These are phyloP conservation scores for Oligia latruncula DNA, from an alignment of 2,888 invertebrate genomes.

Conservation along the genomic window DNA sequence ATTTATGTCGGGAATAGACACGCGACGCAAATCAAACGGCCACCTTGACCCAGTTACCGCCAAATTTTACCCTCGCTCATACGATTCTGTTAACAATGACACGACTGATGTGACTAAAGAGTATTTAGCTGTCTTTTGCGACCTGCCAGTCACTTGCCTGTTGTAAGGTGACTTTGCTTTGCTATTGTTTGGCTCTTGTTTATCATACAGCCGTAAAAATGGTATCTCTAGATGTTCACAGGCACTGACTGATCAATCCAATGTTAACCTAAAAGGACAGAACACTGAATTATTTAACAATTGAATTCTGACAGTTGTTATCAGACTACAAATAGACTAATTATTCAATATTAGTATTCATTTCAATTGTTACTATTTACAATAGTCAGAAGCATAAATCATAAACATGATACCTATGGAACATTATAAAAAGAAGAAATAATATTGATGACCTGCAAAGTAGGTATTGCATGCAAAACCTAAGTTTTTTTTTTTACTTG, in stretches of 20 bases:
- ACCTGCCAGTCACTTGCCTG: constrained; percentile 37
- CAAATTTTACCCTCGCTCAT: constrained; percentile 62
- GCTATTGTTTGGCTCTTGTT: constrained; percentile 45
- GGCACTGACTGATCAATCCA: constrained; percentile 12
- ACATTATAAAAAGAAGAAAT: constrained; percentile 10
- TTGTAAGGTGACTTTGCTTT: constrained; percentile 39
- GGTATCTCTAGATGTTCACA: constrained; percentile 1
- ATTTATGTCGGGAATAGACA: constrained; percentile 69
- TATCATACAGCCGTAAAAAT: constrained; percentile 14
- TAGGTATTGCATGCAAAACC: not conserved
- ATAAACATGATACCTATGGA: not conserved
- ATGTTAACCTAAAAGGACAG: constrained; percentile 14
- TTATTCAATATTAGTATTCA: constrained; percentile 20
- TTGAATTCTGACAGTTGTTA: constrained; percentile 11
- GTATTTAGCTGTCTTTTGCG: constrained; percentile 40
- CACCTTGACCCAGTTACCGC: constrained; percentile 73
- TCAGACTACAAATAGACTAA: constrained; percentile 8
- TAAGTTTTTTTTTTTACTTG: not conserved
- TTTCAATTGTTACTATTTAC: constrained; percentile 5
- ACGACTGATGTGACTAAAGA: constrained; percentile 34
- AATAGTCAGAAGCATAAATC: constrained; percentile 11
- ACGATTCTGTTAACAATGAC: constrained; percentile 60
- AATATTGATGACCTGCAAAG: not conserved
- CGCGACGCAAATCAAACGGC: constrained; percentile 68
- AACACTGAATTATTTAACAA: constrained; percentile 7